phyloP scores from a whole-genome alignment of 1,140 invertebrate genomes.

The Campoletis sonorensis region DNA sequence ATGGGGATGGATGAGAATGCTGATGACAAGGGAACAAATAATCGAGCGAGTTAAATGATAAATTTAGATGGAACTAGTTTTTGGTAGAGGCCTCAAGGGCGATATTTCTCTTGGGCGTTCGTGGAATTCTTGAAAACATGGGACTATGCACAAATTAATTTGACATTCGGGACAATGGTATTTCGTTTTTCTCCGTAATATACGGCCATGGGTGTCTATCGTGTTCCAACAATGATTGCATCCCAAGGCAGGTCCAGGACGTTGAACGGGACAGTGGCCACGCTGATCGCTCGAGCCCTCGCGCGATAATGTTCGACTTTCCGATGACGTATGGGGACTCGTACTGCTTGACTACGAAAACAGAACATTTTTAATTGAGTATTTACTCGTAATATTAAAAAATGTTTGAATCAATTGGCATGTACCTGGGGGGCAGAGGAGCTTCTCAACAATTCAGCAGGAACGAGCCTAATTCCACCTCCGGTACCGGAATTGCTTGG shows the following conservation, averaged over 20 bases:
- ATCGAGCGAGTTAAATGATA: neutral
- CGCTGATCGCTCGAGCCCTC: conserved; percentile 65
- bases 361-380: conserved; percentile 24
- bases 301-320: conserved; percentile 35
- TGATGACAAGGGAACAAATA: neutral
- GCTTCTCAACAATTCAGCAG: conserved; percentile 73
- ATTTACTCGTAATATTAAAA: neutral
- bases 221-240: conserved; percentile 94
- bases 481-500: conserved; percentile 41
- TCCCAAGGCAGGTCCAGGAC: conserved; percentile 87
- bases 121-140: conserved; percentile 90
- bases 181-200: conserved; percentile 89
- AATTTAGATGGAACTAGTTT: conserved; percentile 71
- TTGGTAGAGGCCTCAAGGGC: conserved; percentile 71
- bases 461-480: conserved; percentile 59
- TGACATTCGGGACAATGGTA: conserved; percentile 92
- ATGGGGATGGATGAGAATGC: neutral
- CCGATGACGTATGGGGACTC: neutral
- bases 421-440: conserved; percentile 79
- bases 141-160: conserved; percentile 90
- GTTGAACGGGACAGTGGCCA: conserved; percentile 86
- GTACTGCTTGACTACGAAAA: conserved; percentile 54
- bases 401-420: neutral
- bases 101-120: conserved; percentile 74
- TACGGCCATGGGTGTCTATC: conserved; percentile 86